phyloP scores from a whole-genome alignment of 2,888 invertebrate genomes.

The Carterocephalus palaemon region DNA sequence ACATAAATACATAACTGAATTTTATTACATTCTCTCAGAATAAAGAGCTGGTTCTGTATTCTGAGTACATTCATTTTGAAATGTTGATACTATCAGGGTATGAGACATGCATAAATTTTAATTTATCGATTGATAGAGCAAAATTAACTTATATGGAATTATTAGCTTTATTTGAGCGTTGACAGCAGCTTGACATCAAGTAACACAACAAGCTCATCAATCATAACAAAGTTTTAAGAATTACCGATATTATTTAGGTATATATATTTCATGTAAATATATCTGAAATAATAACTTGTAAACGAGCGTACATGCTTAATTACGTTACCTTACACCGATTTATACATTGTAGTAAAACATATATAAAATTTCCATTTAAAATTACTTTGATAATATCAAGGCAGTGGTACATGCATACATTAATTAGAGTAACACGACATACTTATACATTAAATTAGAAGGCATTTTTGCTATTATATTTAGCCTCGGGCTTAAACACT shows the following conservation, averaged over 20 bases:
- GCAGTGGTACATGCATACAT: slow-evolving; percentile 56
- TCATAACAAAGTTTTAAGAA: too few relatives aligned
- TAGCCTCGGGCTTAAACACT: slow-evolving; percentile 47
- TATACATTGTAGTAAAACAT: slow-evolving; percentile 51
- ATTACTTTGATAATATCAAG: slow-evolving; percentile 60
- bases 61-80: too few relatives aligned
- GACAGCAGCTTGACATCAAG: slow-evolving; percentile 31
- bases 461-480: slow-evolving; percentile 17
- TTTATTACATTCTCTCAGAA: too few relatives aligned
- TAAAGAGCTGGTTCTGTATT: too few relatives aligned
- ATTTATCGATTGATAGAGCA: neutral
- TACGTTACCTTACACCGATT: slow-evolving; percentile 37
- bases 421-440: slow-evolving; percentile 17
- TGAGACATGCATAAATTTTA: too few relatives aligned
- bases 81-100: too few relatives aligned
- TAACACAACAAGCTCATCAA: too few relatives aligned
- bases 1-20: too few relatives aligned
- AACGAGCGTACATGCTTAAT: slow-evolving; percentile 32
- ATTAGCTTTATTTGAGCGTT: slow-evolving; percentile 38
- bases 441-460: slow-evolving; percentile 15
- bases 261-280: slow-evolving; percentile 34
- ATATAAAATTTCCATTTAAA: slow-evolving; percentile 52
- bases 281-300: slow-evolving; percentile 25
- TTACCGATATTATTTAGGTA: slow-evolving; percentile 14
- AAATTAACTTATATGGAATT: slow-evolving; percentile 25